Evolutionary conservation across 2,113 vertebrate species (phyloP), one percentile per base, ranked within the genome.

Genomic region (Plotosus lineatus): DNA sequence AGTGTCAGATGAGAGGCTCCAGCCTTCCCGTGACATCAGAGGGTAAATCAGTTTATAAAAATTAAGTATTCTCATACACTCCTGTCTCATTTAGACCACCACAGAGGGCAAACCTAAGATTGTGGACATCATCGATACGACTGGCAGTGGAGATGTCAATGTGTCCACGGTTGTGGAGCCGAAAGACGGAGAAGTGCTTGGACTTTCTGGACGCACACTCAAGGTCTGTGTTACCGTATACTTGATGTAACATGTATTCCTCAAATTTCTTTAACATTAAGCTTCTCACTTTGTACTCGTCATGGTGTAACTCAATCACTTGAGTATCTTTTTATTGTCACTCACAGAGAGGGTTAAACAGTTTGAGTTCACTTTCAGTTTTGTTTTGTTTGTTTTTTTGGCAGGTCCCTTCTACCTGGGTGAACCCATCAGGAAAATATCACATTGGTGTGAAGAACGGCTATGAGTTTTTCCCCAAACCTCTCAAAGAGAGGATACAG

Each of bases 371-470:
- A 36, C 46, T 81, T 81, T 55, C 69, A 60, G 60, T 60, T 42
- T 44, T 0, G 3, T 42, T 40, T n/a, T n/a, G 14, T 10, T 17
- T 3, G 23, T 48, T 36, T 12, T n/a, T 61, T 82, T 55, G 85
- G 2, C 85, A 99, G 98, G 94, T 99, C 88, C 96, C 96, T 83
- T 65, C 86, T 36, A 88, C 86, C 55, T 99, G 98, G 98, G 92
- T 92, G 90, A 99, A 98, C 90, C 98, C 98, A 84, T 95, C 96
- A 75, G 96, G 95, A 87, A 97, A 92, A 88, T 99, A 95, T 81
- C 96, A 95, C 89, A 94, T 99, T 85, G 98, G 98, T 90, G 93
- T 98, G 89, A 99, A 99, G 94, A 98, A 98, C 89, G 97, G 96
- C 21, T 98, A 96, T 58, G 97, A 99, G 86, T 97, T 99, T 87